A percentile compares a stretch with the other conserved stretches of the same genome.
phyloP scores from a whole-genome alignment of 2,113 vertebrate genomes.

The Sander vitreus region DNA sequence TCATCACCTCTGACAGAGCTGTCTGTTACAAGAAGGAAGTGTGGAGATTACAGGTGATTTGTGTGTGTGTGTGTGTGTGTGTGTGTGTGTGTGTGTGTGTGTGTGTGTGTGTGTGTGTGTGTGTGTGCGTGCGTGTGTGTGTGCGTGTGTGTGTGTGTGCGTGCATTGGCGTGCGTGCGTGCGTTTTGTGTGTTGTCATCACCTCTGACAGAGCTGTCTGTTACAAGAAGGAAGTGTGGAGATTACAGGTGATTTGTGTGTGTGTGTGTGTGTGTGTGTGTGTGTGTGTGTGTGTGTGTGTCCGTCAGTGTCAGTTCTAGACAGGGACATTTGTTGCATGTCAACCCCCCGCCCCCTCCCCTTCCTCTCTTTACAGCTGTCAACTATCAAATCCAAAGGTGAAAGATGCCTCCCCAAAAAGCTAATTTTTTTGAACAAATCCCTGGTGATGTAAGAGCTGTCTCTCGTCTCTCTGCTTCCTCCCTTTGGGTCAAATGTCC shows the following conservation, averaged over 20 bases:
- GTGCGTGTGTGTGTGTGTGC: constrained; percentile 1
- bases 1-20: no score
- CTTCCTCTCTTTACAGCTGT: no score
- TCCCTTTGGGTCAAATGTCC: no score
- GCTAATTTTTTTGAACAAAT: no score
- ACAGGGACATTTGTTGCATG: no score
- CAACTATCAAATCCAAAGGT: no score
- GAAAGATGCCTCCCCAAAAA: no score
- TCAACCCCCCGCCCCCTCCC: no score
- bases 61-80: neutral
- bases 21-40: no score
- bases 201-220: constrained; percentile 39
- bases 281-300: constrained; percentile 10
- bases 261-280: constrained; percentile 13
- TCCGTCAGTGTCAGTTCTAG: neutral
- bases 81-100: constrained; percentile 15
- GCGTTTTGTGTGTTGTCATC: constrained; percentile 40
- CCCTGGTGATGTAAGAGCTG: no score
- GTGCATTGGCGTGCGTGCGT: neutral
- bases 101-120: constrained; percentile 9
- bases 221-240: constrained; percentile 63
- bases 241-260: constrained; percentile 45
- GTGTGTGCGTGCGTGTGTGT: neutral
- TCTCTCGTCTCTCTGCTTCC: no score
- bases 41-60: no score